Percentiles rank a stretch among this genome's conserved stretches.
Evolutionary conservation across 2,888 invertebrate species (phyloP).

Genomic region (Platycnemis pennipes): DNA sequence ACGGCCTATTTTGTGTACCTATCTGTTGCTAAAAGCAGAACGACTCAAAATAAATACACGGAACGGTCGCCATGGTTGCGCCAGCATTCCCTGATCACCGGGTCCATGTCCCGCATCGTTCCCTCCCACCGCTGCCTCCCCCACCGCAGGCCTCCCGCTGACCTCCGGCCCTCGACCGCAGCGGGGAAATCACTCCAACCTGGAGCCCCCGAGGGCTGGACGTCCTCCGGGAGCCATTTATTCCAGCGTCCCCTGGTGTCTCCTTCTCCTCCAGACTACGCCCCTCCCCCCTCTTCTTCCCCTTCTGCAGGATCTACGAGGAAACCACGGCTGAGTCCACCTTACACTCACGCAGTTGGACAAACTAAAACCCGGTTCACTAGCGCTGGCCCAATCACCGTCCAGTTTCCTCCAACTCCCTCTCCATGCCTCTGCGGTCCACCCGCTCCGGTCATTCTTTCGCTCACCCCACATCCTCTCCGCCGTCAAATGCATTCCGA

Average conservation of each 20-base stretch:
- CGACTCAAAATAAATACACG: not conserved
- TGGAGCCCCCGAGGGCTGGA: not conserved
- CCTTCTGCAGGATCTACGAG: not conserved
- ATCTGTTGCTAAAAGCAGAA: no score
- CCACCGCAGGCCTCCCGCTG: not conserved
- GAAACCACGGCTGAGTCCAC: not conserved
- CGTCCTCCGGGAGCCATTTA: slow-evolving; percentile 46
- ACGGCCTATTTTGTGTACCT: no score
- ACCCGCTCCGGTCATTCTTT: not conserved
- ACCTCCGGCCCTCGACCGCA: not conserved
- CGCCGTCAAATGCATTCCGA: not conserved
- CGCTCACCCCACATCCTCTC: not conserved
- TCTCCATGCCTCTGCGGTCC: not conserved
- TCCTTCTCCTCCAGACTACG: not conserved
- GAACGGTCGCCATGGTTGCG: not conserved
- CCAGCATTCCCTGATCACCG: not conserved
- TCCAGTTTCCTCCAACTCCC: not conserved
- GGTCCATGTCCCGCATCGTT: not conserved
- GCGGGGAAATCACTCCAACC: slow-evolving; percentile 42
- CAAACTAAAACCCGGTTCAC: no score
- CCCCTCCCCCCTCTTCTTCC: not conserved
- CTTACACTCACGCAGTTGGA: not conserved
- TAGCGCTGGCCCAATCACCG: not conserved
- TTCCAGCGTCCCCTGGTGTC: not conserved
- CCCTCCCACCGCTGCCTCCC: not conserved